Conservation (phyloP, 2,888 invertebrate genomes). For the Agonopterix alstromeriana region DNA sequence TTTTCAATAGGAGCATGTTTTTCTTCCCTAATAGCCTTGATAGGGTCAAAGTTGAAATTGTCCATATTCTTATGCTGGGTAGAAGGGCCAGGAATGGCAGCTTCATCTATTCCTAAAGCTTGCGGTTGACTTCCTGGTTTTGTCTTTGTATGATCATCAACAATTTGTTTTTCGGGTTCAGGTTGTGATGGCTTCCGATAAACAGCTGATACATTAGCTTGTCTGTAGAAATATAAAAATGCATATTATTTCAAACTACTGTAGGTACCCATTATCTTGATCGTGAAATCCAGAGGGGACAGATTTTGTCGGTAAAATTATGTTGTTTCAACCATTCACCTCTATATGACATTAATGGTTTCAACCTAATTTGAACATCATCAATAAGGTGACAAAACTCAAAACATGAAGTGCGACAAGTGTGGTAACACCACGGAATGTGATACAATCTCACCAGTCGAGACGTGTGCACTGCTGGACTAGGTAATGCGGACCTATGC, state of each 20-base stretch:
- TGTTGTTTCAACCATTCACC: too few relatives aligned
- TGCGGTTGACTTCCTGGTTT: slow-evolving; percentile 1
- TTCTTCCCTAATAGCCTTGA: slow-evolving; percentile 34
- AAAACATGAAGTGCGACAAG: too few relatives aligned
- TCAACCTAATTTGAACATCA: too few relatives aligned
- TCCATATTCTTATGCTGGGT: background rate
- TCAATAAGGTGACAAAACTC: too few relatives aligned
- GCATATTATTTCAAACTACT: too few relatives aligned
- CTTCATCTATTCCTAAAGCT: background rate
- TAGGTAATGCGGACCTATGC: too few relatives aligned
- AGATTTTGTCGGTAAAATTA: background rate
- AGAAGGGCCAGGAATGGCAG: slow-evolving; percentile 6
- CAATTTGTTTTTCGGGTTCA: slow-evolving; percentile 17
- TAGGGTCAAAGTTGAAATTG: slow-evolving; percentile 22
- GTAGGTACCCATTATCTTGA: too few relatives aligned
- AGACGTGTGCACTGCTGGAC: too few relatives aligned
- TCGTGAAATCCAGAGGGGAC: background rate
- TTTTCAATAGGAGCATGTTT: slow-evolving; percentile 12
- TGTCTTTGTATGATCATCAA: slow-evolving; percentile 3
- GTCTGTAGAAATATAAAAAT: slow-evolving; percentile 47
- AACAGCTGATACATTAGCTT: slow-evolving; percentile 83
- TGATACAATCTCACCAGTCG: too few relatives aligned
- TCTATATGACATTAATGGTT: too few relatives aligned
- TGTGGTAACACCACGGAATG: too few relatives aligned
- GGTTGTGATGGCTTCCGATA: slow-evolving; percentile 42